Evolutionary conservation across 2,888 invertebrate species (phyloP).

Genomic region (Strigamia transsilvanica): DNA sequence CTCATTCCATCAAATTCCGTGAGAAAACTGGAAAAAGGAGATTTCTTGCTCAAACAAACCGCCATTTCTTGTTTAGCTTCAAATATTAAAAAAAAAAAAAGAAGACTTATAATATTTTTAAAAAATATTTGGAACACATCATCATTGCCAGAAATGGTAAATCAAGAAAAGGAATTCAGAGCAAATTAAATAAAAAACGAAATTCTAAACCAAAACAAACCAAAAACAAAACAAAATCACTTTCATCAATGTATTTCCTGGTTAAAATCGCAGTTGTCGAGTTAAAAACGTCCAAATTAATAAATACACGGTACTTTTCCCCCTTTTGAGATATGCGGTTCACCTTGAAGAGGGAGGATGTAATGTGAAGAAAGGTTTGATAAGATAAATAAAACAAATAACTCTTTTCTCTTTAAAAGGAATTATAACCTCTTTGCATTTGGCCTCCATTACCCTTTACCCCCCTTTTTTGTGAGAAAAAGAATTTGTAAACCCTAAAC

Average conservation of each 20-base stretch:
- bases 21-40: background rate
- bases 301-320: background rate
- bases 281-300: background rate
- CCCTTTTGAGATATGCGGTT: background rate
- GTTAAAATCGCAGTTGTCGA: background rate
- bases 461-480: conserved; percentile 23
- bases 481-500: background rate
- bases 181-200: background rate
- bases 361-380: background rate
- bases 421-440: conserved; percentile 10
- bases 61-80: conserved; percentile 38
- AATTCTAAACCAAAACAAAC: background rate
- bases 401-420: background rate
- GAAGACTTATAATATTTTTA: background rate
- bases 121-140: conserved; percentile 35
- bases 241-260: background rate
- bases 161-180: background rate
- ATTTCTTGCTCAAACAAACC: background rate
- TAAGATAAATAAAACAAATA: conserved; percentile 13
- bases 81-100: background rate
- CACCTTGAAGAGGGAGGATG: conserved; percentile 28
- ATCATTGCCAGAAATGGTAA: conserved; percentile 6
- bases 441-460: conserved; percentile 34
- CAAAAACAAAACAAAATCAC: background rate
- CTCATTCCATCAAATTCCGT: conserved; percentile 16